Evolutionary conservation across 2,797 vertebrate genomes (phyloP), one percentile per base, ranked within the genome.

Genomic region (Artibeus jamaicensis): DNA sequence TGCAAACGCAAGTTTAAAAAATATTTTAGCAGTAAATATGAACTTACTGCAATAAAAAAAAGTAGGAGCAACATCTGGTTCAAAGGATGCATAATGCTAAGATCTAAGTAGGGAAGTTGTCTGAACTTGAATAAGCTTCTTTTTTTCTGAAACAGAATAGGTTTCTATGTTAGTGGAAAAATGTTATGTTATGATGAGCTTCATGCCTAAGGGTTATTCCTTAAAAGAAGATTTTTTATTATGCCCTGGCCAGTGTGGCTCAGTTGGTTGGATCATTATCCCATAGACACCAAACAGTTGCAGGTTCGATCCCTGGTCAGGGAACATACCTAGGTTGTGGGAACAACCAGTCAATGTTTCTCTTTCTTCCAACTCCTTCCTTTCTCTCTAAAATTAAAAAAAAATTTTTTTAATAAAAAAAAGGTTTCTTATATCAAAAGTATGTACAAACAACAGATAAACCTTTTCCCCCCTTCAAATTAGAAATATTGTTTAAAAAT

Each of bases 1-100:
- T 97, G 96, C 95, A 98, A 98, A 97, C 53, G 70, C 57, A 95
- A 98, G 85, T 97, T 97, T 95, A 96, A 97, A 97, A 97, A 97
- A 97, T 93, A 97, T 97, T 96, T 96, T 94, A 90, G 95, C 95
- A 96, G 74, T 92, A 97, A 97, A 96, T 97, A 96, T 96, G 96
- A 97, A 97, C 97, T 97, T 79, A 77, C 76, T 81, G 24, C 94
- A 96, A 95, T 93, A 59, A 82, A 95, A 94, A 84, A 87, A 73
- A 77, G 16, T 86, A 82, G 85, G 59, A 90, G 71, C 71, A 90
- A 84, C 96, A 97, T 96, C 96, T 97, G 93, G 71, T 87, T 77
- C 83, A 81, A 78, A 97, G 83, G 85, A 78, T 65, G 62, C 71
- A n/a, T 84, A 91, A 84, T 86, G 68, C 50, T 90, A 74, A 44